Evolutionary conservation across 2,113 vertebrate genomes (phyloP).

Genomic region (Hipposideros armiger): DNA sequence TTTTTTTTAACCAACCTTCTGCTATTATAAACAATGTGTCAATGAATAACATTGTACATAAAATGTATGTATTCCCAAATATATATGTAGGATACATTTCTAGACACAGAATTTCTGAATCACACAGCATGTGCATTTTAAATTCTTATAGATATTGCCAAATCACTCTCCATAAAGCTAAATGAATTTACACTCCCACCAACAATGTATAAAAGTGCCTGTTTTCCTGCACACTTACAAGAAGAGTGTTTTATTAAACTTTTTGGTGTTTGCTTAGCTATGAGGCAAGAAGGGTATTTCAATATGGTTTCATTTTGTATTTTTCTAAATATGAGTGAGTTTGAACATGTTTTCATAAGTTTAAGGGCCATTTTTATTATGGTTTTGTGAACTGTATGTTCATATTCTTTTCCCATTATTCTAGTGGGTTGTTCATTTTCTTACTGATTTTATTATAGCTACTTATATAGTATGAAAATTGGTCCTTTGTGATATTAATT

Average conservation of each 20-base stretch:
- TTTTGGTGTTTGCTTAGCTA: background rate
- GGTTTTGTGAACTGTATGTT: background rate
- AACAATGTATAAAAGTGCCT: background rate
- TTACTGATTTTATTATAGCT: constrained; percentile 13
- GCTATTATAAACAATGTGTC: background rate
- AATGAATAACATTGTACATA: background rate
- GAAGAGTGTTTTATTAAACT: background rate
- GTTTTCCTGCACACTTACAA: background rate
- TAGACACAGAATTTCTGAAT: background rate
- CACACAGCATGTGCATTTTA: background rate
- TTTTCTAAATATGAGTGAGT: background rate
- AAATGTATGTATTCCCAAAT: background rate
- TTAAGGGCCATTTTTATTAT: background rate
- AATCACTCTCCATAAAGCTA: background rate
- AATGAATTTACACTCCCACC: background rate
- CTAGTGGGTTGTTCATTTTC: background rate
- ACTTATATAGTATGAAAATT: background rate
- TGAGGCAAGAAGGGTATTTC: background rate
- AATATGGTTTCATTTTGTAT: background rate
- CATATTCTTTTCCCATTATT: background rate
- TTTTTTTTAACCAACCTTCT: background rate
- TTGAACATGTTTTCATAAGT: constrained; percentile 9
- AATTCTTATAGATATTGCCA: background rate
- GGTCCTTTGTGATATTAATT: constrained; percentile 26
- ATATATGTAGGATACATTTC: background rate